These are phyloP conservation scores for Neoarius graeffei DNA, from an alignment of 2,113 vertebrate species.

Conservation along the genomic window DNA sequence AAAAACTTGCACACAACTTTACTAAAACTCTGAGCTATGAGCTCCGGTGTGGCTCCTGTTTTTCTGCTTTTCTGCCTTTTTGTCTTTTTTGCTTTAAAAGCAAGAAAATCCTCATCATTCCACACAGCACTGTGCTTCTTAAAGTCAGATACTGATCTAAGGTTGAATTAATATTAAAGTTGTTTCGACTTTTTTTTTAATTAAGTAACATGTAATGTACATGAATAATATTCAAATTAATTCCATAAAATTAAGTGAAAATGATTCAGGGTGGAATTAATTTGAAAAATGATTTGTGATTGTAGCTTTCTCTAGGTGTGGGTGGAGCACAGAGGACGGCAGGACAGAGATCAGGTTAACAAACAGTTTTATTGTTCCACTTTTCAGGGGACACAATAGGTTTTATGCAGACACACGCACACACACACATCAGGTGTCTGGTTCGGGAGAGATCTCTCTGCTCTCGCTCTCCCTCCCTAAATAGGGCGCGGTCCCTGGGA, in stretches of 20 bases:
- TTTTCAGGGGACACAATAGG: too few relatives aligned
- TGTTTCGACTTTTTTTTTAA: background rate
- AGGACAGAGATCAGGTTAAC: too few relatives aligned
- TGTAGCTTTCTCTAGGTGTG: too few relatives aligned
- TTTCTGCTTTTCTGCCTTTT: too few relatives aligned
- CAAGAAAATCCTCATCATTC: background rate
- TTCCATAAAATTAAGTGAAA: background rate
- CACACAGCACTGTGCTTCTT: background rate
- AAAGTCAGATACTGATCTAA: background rate
- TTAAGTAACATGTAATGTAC: background rate
- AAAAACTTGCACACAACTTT: background rate
- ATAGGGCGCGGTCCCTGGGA: too few relatives aligned
- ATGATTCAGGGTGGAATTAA: background rate
- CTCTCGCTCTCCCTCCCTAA: too few relatives aligned
- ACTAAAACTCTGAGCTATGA: background rate
- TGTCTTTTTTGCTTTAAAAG: too few relatives aligned
- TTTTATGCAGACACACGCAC: too few relatives aligned
- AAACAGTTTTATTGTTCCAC: too few relatives aligned
- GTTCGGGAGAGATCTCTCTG: too few relatives aligned
- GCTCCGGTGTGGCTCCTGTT: background rate
- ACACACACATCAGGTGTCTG: too few relatives aligned
- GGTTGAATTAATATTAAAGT: background rate
- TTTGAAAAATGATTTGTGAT: background rate
- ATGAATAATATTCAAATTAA: background rate
- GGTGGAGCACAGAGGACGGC: too few relatives aligned